Evolutionary conservation across 2,888 invertebrate species (phyloP).

Genomic region (Mythimna ferrago): DNA sequence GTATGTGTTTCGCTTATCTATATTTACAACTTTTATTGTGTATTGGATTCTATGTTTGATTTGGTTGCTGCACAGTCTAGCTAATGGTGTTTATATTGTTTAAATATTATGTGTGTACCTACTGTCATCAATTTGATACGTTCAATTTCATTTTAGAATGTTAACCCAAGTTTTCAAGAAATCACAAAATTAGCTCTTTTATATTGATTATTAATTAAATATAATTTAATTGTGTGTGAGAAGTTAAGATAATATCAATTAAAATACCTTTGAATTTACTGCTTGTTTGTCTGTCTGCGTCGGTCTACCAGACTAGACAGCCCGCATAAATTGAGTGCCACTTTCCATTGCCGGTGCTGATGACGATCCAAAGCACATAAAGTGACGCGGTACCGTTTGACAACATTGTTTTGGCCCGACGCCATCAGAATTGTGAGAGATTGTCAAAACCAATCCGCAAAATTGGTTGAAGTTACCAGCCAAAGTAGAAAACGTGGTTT

Average conservation of each 20-base stretch:
- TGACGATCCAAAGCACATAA: conserved; percentile 22
- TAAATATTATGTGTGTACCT: neutral
- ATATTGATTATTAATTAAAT: neutral
- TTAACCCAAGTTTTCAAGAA: conserved; percentile 12
- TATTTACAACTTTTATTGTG: neutral
- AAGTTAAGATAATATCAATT: neutral
- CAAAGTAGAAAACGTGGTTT: neutral
- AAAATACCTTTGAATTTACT: neutral
- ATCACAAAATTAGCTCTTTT: neutral
- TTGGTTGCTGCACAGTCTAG: conserved; percentile 8
- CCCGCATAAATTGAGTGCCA: conserved; percentile 20
- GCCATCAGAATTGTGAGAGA: conserved; percentile 2
- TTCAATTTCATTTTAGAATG: conserved; percentile 11
- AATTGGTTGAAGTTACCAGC: neutral
- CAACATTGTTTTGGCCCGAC: conserved; percentile 19
- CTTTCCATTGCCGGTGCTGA: conserved; percentile 31
- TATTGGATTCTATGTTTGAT: conserved; percentile 3
- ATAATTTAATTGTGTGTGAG: too few species aligned
- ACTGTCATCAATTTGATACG: conserved; percentile 27
- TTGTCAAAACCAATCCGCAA: conserved; percentile 2
- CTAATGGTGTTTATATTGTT: neutral
- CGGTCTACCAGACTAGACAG: conserved; percentile 1
- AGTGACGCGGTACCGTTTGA: conserved; percentile 2
- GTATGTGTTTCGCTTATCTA: neutral
- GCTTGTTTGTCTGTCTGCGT: neutral